Evolutionary conservation across 1,140 invertebrate genomes (phyloP).

Genomic region (Sesamia nonagrioides): DNA sequence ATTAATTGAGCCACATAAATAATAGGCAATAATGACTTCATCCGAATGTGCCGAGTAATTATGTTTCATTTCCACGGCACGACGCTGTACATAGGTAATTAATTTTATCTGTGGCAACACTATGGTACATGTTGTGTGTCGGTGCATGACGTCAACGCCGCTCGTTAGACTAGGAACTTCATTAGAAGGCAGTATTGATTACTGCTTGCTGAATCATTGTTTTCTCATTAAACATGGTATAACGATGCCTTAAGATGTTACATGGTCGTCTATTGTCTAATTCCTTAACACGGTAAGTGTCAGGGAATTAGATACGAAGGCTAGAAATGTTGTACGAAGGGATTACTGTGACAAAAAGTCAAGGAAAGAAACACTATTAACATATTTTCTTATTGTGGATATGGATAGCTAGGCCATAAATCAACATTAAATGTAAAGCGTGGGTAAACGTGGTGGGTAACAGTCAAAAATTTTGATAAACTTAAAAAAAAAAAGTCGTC

Average conservation of each 20-base stretch:
- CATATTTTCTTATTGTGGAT: too few species aligned
- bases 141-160: conserved; percentile 1
- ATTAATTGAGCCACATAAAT: neutral
- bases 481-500: too few species aligned
- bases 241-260: neutral
- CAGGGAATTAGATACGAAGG: neutral
- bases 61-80: conserved; percentile 4
- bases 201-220: conserved; percentile 31
- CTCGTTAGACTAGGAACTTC: conserved; percentile 13
- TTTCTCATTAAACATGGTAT: conserved; percentile 24
- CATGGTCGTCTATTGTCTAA: neutral
- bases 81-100: neutral
- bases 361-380: too few species aligned
- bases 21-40: neutral
- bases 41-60: conserved; percentile 1
- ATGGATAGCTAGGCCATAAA: too few species aligned
- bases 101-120: conserved; percentile 28
- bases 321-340: too few species aligned
- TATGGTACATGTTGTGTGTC: conserved; percentile 1
- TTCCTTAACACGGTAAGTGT: too few species aligned
- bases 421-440: too few species aligned
- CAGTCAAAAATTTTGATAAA: too few species aligned
- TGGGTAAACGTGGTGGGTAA: too few species aligned
- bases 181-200: conserved; percentile 20
- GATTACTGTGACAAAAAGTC: too few species aligned